A percentile compares a stretch with the other conserved stretches of the same genome.
Conservation (phyloP, 2,888 invertebrate genomes). For the Phymatocera aterrima region DNA sequence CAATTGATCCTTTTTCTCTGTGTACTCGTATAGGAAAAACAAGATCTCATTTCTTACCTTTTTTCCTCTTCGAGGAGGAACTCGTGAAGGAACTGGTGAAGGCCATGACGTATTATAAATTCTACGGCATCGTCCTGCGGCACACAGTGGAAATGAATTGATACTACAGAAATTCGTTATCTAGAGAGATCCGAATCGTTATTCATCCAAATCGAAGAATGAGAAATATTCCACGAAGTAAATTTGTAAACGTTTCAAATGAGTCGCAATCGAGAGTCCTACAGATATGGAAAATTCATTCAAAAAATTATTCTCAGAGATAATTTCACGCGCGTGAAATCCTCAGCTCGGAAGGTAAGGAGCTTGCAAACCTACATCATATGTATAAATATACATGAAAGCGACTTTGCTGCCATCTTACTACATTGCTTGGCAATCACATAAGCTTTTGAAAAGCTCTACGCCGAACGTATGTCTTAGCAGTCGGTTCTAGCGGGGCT, state of each 20-base stretch:
- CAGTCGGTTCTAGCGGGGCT: constrained; percentile 21
- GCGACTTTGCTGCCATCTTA: constrained; percentile 34
- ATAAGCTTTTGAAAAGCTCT: constrained; percentile 36
- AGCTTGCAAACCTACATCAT: not conserved
- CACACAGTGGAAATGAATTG: constrained; percentile 39
- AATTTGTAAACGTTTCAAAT: not conserved
- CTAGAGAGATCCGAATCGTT: not conserved
- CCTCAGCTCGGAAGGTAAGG: constrained; percentile 9
- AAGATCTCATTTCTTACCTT: constrained; percentile 56
- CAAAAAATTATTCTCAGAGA: not conserved
- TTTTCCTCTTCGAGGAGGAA: constrained; percentile 63
- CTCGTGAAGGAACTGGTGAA: constrained; percentile 60
- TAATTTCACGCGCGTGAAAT: not conserved
- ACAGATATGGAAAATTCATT: not conserved
- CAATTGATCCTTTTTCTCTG: too few species aligned
- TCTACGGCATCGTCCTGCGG: constrained; percentile 67
- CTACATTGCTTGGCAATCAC: constrained; percentile 12
- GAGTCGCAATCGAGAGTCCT: not conserved
- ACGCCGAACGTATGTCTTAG: not conserved
- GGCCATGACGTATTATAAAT: constrained; percentile 60
- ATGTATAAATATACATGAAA: constrained; percentile 12
- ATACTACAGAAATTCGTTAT: not conserved
- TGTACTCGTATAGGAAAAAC: not conserved
- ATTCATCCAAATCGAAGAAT: not conserved
- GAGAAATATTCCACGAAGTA: not conserved